Evolutionary conservation across 1,140 invertebrate species (phyloP), one percentile per base, ranked within the genome.

Genomic region (Leguminivora glycinivorella): DNA sequence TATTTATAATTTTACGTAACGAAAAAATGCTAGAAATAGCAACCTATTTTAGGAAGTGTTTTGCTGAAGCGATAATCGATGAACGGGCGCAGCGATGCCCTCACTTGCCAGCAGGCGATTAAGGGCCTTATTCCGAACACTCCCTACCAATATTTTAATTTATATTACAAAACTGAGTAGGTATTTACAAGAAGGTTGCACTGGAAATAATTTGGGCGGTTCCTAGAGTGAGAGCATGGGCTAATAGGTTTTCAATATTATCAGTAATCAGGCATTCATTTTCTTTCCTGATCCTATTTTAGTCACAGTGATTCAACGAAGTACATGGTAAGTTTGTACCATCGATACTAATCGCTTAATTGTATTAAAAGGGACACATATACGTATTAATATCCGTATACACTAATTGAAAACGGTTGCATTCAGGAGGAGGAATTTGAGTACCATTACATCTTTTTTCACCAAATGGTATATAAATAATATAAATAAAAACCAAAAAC

Each of bases 41-140:
- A 17, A 29, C 34, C 26, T 34, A 63, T 63, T 34, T 34, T 31
- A 14, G 58, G 29, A 34, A 31, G 29, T 63, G 29, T 9, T 17
- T 31, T 52, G n/a, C 47, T 31, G 58, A 63, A 63, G 5, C 47
- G 14, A 34, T 34, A 29, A 34, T 63, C 58, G 26, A 63, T 63
- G 25, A 63, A 29, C 58, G 26, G 25, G 29, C 58, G 58, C 58
- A 26, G 25, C 25, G 25, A 25, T 58, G 56, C 56, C 26, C 58
- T 26, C n/a, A 7, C 58, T 58, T 31, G 58, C 29, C n/a, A 34
- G 26, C 26, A n/a, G 7, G 58, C 58, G 26, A 63, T 63, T 63
- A 63, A 17, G 47, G 47, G 6, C n/a, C 19, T 5, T 22, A 52
- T 52, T 52, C 7, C 14, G 19, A 52, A 52, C 14, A 52, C 22